Base-by-base conservation (phyloP, 2,113 vertebrate species). In the Blennius ocellaris region DNA sequence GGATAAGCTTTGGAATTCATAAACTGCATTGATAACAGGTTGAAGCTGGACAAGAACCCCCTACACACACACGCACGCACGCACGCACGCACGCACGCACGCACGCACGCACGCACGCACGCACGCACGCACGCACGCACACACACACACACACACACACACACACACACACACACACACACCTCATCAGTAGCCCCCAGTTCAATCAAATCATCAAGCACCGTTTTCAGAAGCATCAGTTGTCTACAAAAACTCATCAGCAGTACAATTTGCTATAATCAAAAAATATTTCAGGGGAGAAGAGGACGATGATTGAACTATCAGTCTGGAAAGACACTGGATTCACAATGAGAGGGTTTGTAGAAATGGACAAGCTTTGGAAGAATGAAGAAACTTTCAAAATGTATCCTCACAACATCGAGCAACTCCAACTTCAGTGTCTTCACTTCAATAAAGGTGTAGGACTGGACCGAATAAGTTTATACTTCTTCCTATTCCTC, bases 21-120 rank as follows among this genome's bases (percentile, higher is more conserved):
- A 48, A 60, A 60, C 21, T 7, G 6, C 8, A 50, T 8, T 58
- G n/a, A 51, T 44, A 74, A 64, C 15, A 50, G 53, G 53, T 30
- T 51, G 39, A 17, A 57, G 17, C 39, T 38, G 0, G 16, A 47
- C 51, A 6, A 47, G n/a, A 2, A 30, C 21, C 21, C 21, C 21
- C 21, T 4, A 2, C 21, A 30, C 21, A 30, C 21, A 30, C 21
- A 30, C 21, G 4, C 21, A 30, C 21, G 4, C 21, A 30, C 21
- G 4, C 21, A 30, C 21, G 4, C 21, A 30, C 21, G 4, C 21
- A 30, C n/a, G 39, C 16, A 43, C 38, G 2, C 38, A 17, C 8
- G n/a, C 21, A 2, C 21, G 4, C 21, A 30, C 21, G 4, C 21
- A 30, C 21, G 4, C 21, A 30, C 21, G 4, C 21, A 30, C 21